Conservation (phyloP, 2,113 vertebrate species). For the Neolamprologus sp. region DNA sequence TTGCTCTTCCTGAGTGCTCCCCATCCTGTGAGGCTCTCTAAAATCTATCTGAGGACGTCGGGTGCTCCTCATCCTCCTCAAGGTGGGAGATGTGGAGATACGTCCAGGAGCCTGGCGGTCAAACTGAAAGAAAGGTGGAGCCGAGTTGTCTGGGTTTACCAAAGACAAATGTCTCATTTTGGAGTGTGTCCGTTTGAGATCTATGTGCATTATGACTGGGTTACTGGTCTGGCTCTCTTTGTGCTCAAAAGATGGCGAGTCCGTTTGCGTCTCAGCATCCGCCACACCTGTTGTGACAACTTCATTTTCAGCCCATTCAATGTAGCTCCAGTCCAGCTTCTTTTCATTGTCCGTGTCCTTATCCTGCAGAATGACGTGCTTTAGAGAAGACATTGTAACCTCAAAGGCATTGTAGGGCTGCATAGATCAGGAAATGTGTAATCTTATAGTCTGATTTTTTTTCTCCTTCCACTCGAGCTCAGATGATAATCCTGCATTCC, state of each 20-base stretch:
- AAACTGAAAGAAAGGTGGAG: conserved; percentile 71
- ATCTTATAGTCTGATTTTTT: neutral
- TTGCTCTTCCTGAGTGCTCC: conserved; percentile 49
- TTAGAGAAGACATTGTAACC: conserved; percentile 66
- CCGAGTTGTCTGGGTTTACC: conserved; percentile 29
- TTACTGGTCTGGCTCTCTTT: conserved; percentile 67
- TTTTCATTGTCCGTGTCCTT: conserved; percentile 56
- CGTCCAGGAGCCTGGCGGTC: conserved; percentile 76
- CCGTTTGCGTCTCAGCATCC: conserved; percentile 66
- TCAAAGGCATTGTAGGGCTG: conserved; percentile 58
- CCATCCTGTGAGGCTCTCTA: conserved; percentile 19
- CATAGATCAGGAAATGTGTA: conserved; percentile 21
- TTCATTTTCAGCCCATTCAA: conserved; percentile 62
- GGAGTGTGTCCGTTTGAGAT: conserved; percentile 56
- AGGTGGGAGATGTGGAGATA: conserved; percentile 84
- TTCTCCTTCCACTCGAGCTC: conserved; percentile 28
- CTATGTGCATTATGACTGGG: conserved; percentile 67
- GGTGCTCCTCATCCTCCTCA: conserved; percentile 78
- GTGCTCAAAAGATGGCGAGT: conserved; percentile 13
- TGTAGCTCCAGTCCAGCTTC: conserved; percentile 66
- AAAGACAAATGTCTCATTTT: conserved; percentile 50
- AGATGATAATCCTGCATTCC: conserved; percentile 56
- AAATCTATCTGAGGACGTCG: conserved; percentile 29
- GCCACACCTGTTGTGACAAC: conserved; percentile 15
- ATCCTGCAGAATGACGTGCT: conserved; percentile 54